Base-by-base conservation (phyloP, 2,113 vertebrate species). In the Pseudolaguvia tuberculata region DNA sequence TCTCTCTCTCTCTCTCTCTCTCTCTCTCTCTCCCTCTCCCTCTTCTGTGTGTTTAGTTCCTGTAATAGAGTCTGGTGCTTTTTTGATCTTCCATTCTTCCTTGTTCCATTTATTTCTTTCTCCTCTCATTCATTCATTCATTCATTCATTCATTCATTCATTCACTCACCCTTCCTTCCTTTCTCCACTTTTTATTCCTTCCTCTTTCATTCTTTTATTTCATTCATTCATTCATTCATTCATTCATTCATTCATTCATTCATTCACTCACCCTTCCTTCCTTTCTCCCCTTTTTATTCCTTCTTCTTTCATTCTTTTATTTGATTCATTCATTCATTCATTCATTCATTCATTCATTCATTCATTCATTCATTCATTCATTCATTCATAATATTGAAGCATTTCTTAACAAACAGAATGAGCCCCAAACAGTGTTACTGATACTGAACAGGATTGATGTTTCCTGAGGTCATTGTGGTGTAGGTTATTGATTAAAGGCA, bases 401-500 rank as follows among this genome's bases (percentile, higher is more conserved):
- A 61, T 72, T 75, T 73, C 39, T 59, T 5, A 42, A 0, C 15
- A 21, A 25, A 9, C 6, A 27, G 9, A 3, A 27, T 12, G n/a
- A n/a, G n/a, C n/a, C n/a, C n/a, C n/a, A n/a, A n/a, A n/a, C n/a
- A n/a, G n/a, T n/a, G 23, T 50, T 7, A 29, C 31, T 11, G 65
- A 68, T 29, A 52, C 51, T 18, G 42, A 53, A 29, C 20, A 48
- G 51, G 51, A 57, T 14, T 21, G 48, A 48, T 70, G 52, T 69
- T 55, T 52, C 10, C 17, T 20, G 39, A 56, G 75, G 76, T 59
- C 75, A 76, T 53, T 70, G 68, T 78, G 78, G 66, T 56, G 71
- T 52, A 65, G 18, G 39, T 62, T 73, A 80, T 76, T 80, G 78
- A 78, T 78, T 42, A 9, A 53, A 75, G 25, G 55, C 61, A 78